These are phyloP conservation scores for Manacus vitellinus DNA, from an alignment of 2,113 vertebrate genomes.

Conservation along the genomic window DNA sequence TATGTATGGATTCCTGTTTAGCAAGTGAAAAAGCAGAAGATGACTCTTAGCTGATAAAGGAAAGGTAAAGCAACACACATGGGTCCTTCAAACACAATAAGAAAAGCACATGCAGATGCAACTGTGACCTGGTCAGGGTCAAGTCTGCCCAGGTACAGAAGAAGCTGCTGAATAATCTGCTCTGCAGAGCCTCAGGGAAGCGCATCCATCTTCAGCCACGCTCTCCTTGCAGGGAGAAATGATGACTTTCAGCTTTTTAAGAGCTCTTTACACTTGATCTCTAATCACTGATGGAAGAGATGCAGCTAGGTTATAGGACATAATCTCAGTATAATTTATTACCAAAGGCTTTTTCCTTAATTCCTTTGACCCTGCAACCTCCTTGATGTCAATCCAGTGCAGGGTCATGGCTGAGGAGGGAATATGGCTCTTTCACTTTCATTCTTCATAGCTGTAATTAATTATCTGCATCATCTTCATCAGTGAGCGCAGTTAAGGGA, in stretches of 20 bases:
- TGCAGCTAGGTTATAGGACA: not conserved
- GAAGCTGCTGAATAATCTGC: not conserved
- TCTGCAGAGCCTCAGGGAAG: not conserved
- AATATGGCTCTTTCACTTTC: not conserved
- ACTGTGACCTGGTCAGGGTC: fast-evolving
- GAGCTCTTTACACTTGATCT: not conserved
- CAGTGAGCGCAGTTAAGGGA: not conserved
- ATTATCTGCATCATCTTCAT: slow-evolving; percentile 27
- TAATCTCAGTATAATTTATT: slow-evolving; percentile 41
- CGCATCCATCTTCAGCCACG: not conserved
- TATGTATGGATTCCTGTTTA: not conserved
- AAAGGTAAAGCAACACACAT: not conserved
- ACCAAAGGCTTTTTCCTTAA: not conserved
- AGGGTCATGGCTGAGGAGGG: not conserved
- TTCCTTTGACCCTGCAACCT: slow-evolving; percentile 10
- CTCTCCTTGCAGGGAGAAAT: not conserved
- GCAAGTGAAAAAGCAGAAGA: not conserved
- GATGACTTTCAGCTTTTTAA: not conserved
- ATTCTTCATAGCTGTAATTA: slow-evolving; percentile 37
- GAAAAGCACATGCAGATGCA: not conserved
- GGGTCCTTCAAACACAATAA: not conserved
- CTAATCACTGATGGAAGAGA: not conserved
- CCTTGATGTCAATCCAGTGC: not conserved
- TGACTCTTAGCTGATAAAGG: not conserved
- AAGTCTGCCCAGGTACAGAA: not conserved